A percentile compares a stretch with the other conserved stretches of the same genome.
Conservation (phyloP, 2,888 invertebrate species). For the Caenorhabditis macrosperma region DNA sequence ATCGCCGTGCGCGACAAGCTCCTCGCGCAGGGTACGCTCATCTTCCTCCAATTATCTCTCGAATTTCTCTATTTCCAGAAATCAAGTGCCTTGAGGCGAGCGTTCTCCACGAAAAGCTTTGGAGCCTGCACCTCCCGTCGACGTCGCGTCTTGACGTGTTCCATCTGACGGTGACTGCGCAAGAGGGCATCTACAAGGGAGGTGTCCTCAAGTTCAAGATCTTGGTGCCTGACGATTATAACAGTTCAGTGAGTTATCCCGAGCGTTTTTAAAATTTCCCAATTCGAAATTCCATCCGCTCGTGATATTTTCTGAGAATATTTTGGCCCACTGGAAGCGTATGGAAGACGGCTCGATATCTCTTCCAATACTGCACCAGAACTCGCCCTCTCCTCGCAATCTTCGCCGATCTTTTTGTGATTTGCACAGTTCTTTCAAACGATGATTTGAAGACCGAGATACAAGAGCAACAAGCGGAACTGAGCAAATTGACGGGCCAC, state of each 20-base stretch:
- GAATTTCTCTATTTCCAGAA: constrained; percentile 82
- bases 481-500: no score
- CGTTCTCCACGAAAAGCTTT: constrained; percentile 86
- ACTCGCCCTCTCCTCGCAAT: no score
- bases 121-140: constrained; percentile 88
- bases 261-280: not conserved
- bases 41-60: constrained; percentile 4
- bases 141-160: constrained; percentile 90
- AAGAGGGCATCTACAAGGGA: constrained; percentile 91
- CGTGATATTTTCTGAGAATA: not conserved
- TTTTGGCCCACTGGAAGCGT: constrained; percentile 89
- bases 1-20: constrained; percentile 77
- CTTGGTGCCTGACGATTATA: constrained; percentile 93
- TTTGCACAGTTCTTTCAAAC: no score
- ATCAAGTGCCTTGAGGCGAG: constrained; percentile 87
- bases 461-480: no score
- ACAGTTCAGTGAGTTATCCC: constrained; percentile 87
- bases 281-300: constrained; percentile 85
- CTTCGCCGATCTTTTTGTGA: no score
- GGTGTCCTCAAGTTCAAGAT: constrained; percentile 91
- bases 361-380: constrained; percentile 90
- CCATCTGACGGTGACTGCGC: constrained; percentile 86
- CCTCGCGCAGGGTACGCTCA: constrained; percentile 67
- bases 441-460: no score
- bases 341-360: constrained; percentile 94